Evolutionary conservation across 2,888 invertebrate genomes (phyloP).

Genomic region (Diarsia mendica): DNA sequence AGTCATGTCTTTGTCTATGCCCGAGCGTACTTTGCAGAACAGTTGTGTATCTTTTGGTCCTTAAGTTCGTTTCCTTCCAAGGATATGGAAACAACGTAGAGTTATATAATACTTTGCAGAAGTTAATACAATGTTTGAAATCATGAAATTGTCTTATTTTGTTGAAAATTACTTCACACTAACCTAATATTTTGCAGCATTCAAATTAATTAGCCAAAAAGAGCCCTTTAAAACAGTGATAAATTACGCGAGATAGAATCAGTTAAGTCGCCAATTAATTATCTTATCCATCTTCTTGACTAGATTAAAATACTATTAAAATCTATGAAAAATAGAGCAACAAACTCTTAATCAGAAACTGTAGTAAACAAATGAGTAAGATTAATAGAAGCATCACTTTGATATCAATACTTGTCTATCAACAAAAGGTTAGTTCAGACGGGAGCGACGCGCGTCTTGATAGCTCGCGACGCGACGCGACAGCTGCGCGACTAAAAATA

Average conservation of each 20-base stretch:
- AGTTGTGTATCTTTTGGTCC: background rate
- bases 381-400: slow-evolving; percentile 63
- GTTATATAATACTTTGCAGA: background rate
- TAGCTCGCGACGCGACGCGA: slow-evolving; percentile 78
- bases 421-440: slow-evolving; percentile 72
- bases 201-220: background rate
- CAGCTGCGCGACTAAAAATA: slow-evolving; percentile 88
- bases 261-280: slow-evolving; percentile 33
- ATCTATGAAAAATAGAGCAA: slow-evolving; percentile 19
- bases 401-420: slow-evolving; percentile 67
- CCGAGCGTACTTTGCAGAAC: background rate
- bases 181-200: background rate
- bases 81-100: background rate
- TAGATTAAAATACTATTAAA: slow-evolving; percentile 25
- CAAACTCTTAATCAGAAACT: slow-evolving; percentile 41
- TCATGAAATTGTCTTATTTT: background rate
- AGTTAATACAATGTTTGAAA: background rate
- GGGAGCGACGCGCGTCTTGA: slow-evolving; percentile 76
- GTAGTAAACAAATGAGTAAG: slow-evolving; percentile 40
- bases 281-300: slow-evolving; percentile 10
- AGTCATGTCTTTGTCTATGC: background rate
- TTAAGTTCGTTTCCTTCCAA: background rate
- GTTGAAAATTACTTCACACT: background rate
- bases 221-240: slow-evolving; percentile 16
- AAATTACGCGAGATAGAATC: slow-evolving; percentile 19